Evolutionary conservation across 2,113 vertebrate species (phyloP).

Genomic region (Pygoscelis adeliae): DNA sequence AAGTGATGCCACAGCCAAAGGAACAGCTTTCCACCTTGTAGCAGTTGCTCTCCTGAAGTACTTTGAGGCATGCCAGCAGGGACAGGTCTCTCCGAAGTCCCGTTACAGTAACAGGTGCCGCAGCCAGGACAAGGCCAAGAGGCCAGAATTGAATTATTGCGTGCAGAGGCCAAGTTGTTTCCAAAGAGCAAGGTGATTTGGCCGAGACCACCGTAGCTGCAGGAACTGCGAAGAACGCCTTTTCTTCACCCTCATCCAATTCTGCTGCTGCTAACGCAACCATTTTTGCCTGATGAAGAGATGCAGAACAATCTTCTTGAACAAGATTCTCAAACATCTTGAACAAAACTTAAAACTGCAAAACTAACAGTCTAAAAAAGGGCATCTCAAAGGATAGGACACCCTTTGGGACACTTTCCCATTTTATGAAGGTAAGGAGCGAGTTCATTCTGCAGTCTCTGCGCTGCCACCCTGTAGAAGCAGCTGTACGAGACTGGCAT

Average conservation of each 20-base stretch:
- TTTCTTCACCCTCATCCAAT: slow-evolving; percentile 81
- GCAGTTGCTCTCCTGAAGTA: slow-evolving; percentile 61
- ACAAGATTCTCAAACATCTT: neutral
- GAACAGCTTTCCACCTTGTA: slow-evolving; percentile 73
- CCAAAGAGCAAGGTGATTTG: neutral
- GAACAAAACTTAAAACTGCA: neutral
- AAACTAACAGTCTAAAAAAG: neutral
- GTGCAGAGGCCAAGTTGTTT: slow-evolving; percentile 34
- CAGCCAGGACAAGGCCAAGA: slow-evolving; percentile 86
- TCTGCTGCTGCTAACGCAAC: slow-evolving; percentile 83
- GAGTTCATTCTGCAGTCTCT: neutral
- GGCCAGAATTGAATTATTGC: slow-evolving; percentile 81
- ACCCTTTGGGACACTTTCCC: neutral
- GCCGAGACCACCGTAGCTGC: neutral
- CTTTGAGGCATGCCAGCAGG: slow-evolving; percentile 78
- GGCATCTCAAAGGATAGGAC: neutral
- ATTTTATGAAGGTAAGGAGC: neutral
- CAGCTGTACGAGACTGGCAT: neutral
- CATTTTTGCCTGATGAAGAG: slow-evolving; percentile 72
- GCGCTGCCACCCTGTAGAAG: neutral
- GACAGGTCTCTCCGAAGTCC: slow-evolving; percentile 81
- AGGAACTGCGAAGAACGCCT: neutral
- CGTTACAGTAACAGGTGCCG: slow-evolving; percentile 22
- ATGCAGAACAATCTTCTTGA: neutral
- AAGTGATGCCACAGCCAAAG: slow-evolving; percentile 80